Base-by-base conservation (phyloP, 2,888 invertebrate genomes). In the Disparrhopalites patrizii region DNA sequence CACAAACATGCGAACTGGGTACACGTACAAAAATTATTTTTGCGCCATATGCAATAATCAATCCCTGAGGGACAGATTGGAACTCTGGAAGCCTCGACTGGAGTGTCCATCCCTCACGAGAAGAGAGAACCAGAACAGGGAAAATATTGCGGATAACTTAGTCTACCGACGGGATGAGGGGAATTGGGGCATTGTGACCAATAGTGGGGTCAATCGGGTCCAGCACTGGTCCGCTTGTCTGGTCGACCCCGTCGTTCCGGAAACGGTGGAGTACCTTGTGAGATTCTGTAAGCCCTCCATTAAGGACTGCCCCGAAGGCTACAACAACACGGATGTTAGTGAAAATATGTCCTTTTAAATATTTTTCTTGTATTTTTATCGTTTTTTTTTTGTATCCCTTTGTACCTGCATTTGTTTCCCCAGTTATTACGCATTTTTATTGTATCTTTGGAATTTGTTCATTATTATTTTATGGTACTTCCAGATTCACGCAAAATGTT, bases 61-160 rank as follows among this genome's bases (percentile, higher is more conserved):
- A 68, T 73, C 70, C n/a, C 71, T 72, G 51, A 70, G 47, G 40
- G 73, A 71, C 10, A 23, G 72, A 28, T 72, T 76, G 61, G 78
- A 78, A 25, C 65, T 79, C 15, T 81, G 81, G 81, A 77, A 75
- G 33, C 78, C 80, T 7, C 71, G 79, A 10, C 70, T 81, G 33
- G 60, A 81, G 70, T 80, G 80, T 66, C 78, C 78, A 1, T 75
- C 76, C 4, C 69, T 78, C 20, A 63, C 63, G 1, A 70, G 67
- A 50, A 72, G 73, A 67, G 70, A 72, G 51, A 64, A 70, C 56
- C 69, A 71, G 56, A 65, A 69, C 38, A 54, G 70, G 64, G 62
- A 73, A 68, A 51, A 69, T 66, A 56, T 76, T 68, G 30, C 62
- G 68, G 60, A 76, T 70, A 56, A 71, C 70, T 67, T 74, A 67